Evolutionary conservation across 1,140 invertebrate genomes (phyloP).

Genomic region (Solenopsis invicta): DNA sequence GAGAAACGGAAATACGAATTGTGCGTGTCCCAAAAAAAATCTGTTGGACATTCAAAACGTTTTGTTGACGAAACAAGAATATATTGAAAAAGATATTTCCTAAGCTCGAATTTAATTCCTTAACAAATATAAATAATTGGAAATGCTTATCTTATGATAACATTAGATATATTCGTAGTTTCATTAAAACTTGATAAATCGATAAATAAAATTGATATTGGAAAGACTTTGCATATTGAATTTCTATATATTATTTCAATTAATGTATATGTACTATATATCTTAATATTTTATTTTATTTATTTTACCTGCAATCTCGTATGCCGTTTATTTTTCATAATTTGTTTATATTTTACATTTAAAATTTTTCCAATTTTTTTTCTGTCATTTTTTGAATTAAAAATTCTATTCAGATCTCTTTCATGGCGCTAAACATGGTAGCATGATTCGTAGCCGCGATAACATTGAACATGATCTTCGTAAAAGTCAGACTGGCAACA

Average conservation of each 20-base stretch:
- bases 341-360: background rate
- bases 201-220: background rate
- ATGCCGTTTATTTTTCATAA: background rate
- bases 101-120: background rate
- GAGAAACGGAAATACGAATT: constrained; percentile 27
- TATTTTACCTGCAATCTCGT: background rate
- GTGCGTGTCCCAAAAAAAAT: background rate
- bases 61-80: background rate
- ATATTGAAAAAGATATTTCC: too few species aligned
- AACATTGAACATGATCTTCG: constrained; percentile 46
- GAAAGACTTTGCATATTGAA: constrained; percentile 16
- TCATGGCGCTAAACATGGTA: background rate
- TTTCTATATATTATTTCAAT: background rate
- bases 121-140: background rate
- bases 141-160: background rate
- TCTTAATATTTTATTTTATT: constrained; percentile 12
- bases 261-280: background rate
- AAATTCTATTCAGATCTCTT: background rate
- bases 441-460: background rate
- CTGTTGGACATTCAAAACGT: background rate
- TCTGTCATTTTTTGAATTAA: background rate
- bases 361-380: background rate
- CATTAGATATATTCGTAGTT: background rate
- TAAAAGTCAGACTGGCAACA: constrained; percentile 39
- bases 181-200: background rate